phyloP scores from a whole-genome alignment of 2,888 invertebrate genomes.

The Blera fallax region DNA sequence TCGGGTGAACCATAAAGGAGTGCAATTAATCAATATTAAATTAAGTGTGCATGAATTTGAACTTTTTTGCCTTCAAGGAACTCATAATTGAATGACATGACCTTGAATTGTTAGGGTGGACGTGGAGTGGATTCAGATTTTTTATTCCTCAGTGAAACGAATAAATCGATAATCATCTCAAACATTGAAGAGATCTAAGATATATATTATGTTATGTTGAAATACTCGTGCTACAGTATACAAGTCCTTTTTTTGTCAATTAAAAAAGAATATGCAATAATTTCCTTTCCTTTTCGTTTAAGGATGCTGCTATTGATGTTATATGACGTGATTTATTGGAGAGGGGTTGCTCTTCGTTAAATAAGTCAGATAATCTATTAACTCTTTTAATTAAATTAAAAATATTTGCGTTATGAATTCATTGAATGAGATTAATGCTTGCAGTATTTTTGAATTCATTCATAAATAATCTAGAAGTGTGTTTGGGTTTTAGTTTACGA shows the following conservation, averaged over 20 bases:
- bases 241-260: background rate
- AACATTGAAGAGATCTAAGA: background rate
- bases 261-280: too few relatives aligned
- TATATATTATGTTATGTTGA: background rate
- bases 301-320: too few relatives aligned
- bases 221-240: background rate
- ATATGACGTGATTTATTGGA: too few relatives aligned
- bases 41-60: background rate
- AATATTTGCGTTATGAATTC: background rate
- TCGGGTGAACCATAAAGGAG: background rate
- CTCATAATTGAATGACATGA: background rate
- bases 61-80: background rate
- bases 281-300: too few relatives aligned
- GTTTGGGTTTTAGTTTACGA: too few relatives aligned
- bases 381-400: too few relatives aligned
- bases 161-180: constrained; percentile 4
- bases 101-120: background rate
- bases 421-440: background rate
- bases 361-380: too few relatives aligned
- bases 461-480: too few relatives aligned
- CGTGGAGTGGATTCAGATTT: background rate
- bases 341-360: too few relatives aligned
- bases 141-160: background rate
- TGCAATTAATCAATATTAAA: constrained; percentile 16
- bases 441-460: too few relatives aligned